Base-by-base conservation (phyloP, 2,113 vertebrate species). In the Edolisoma coerulescens region DNA sequence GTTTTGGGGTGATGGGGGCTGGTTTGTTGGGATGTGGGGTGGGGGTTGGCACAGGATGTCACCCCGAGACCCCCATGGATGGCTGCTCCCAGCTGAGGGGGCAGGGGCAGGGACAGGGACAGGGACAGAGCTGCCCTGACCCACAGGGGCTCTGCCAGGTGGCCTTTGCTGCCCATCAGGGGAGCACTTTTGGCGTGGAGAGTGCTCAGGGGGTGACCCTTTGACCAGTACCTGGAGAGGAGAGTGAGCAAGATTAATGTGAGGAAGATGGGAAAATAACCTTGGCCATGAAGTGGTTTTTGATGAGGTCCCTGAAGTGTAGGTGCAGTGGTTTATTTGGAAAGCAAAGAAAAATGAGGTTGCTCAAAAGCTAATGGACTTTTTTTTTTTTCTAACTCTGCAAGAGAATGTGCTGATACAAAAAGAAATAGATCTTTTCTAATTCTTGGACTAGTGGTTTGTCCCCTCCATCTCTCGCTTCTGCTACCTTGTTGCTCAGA, bases 331-430 rank as follows among this genome's bases (percentile, higher is more conserved):
- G 91, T 94, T 96, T 88, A 65, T 96, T 97, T 96, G 95, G 97
- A 95, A 97, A 96, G 97, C 94, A 95, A 61, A 97, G 97, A 97
- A 97, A 97, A 97, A 97, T 94, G 93, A 97, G 96, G 89, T 95
- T 90, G 94, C 93, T 97, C 89, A 85, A 82, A 96, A 97, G 93
- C 84, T 90, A 97, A 96, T 95, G 96, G 91, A 71, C n/a, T 93
- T 84, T 92, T 87, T 92, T 74, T 84, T 71, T 83, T 74, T 87
- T 92, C 3, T 69, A 77, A 75, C 53, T 59, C 67, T 93, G 82
- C 75, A 89, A 96, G 93, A 97, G 96, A 97, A 97, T 96, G 93
- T 92, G 93, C 92, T 35, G 83, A 96, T 97, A 96, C 96, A 89
- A 94, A 81, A 53, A 64, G 95, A 94, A 97, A 97, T 95, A 97